Evolutionary conservation across 1,140 invertebrate genomes (phyloP).

Genomic region (Cataglyphis hispanica): DNA sequence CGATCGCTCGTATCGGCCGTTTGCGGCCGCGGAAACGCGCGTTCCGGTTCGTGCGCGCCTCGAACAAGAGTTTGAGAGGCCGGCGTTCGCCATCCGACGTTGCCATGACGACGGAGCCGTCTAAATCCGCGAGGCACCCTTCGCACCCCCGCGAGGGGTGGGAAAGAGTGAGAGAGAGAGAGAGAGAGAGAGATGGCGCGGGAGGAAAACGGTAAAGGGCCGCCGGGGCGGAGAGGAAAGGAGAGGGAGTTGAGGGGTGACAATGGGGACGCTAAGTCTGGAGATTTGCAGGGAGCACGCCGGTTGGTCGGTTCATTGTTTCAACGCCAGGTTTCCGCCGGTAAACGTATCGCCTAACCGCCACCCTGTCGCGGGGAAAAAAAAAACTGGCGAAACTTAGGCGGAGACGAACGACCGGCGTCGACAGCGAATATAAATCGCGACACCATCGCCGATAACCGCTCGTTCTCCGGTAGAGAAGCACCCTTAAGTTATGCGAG

Average conservation of each 20-base stretch:
- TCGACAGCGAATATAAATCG: slow-evolving; percentile 73
- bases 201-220: slow-evolving; percentile 54
- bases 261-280: slow-evolving; percentile 82
- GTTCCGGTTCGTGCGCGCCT: slow-evolving; percentile 52
- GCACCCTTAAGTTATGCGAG: slow-evolving; percentile 61
- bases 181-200: not conserved
- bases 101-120: slow-evolving; percentile 82
- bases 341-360: slow-evolving; percentile 72
- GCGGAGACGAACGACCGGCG: slow-evolving; percentile 71
- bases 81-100: slow-evolving; percentile 74
- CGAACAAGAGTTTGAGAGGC: slow-evolving; percentile 73
- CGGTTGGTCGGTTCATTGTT: slow-evolving; percentile 86
- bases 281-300: slow-evolving; percentile 83
- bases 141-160: slow-evolving; percentile 63
- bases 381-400: slow-evolving; percentile 71
- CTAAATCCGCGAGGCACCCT: slow-evolving; percentile 83
- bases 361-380: slow-evolving; percentile 36
- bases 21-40: slow-evolving; percentile 37
- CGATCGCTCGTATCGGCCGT: slow-evolving; percentile 60
- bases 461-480: slow-evolving; percentile 36
- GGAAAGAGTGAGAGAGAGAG: slow-evolving; percentile 42
- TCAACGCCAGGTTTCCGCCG: slow-evolving; percentile 77
- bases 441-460: slow-evolving; percentile 59
- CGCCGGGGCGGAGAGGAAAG: not conserved
- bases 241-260: slow-evolving; percentile 58